These are phyloP conservation scores for Gerris lacustris DNA, from an alignment of 2,888 invertebrate species.

Conservation along the genomic window DNA sequence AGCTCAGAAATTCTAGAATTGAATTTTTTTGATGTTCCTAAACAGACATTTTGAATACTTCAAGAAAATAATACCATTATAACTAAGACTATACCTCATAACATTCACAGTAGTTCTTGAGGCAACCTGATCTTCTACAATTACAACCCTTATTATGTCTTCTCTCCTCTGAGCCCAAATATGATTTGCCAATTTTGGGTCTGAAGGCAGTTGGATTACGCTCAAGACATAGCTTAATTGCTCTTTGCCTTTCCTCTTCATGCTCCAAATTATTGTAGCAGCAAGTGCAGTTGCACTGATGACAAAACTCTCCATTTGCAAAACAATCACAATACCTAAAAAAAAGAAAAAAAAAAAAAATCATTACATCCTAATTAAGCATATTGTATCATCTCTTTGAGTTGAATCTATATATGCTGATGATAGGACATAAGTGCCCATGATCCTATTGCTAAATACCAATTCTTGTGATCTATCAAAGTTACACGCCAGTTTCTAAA, in stretches of 20 bases:
- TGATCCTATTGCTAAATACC: too few relatives aligned
- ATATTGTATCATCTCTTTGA: too few relatives aligned
- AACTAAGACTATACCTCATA: constrained; percentile 59
- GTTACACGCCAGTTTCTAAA: too few relatives aligned
- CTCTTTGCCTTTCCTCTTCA: constrained; percentile 85
- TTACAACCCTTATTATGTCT: constrained; percentile 97
- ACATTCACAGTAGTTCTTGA: constrained; percentile 99
- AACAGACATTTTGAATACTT: too few relatives aligned
- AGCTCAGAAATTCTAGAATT: too few relatives aligned
- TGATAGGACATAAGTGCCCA: too few relatives aligned
- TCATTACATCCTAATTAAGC: too few relatives aligned
- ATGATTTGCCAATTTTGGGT: constrained; percentile 80
- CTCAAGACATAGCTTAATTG: constrained; percentile 87
- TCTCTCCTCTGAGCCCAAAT: constrained; percentile 64
- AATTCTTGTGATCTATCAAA: too few relatives aligned
- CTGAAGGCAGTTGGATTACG: constrained; percentile 96
- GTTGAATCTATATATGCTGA: too few relatives aligned
- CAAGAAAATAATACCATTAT: too few relatives aligned
- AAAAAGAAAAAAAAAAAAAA: constrained; percentile 3
- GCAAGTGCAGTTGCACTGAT: constrained; percentile 93
- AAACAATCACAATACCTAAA: constrained; percentile 90
- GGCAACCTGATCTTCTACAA: constrained; percentile 92
- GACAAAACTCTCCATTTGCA: constrained; percentile 98
- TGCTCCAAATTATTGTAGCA: constrained; percentile 93
- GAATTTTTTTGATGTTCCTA: too few relatives aligned